Evolutionary conservation across 1,140 invertebrate species (phyloP).

Genomic region (Zaprionus ornatus): DNA sequence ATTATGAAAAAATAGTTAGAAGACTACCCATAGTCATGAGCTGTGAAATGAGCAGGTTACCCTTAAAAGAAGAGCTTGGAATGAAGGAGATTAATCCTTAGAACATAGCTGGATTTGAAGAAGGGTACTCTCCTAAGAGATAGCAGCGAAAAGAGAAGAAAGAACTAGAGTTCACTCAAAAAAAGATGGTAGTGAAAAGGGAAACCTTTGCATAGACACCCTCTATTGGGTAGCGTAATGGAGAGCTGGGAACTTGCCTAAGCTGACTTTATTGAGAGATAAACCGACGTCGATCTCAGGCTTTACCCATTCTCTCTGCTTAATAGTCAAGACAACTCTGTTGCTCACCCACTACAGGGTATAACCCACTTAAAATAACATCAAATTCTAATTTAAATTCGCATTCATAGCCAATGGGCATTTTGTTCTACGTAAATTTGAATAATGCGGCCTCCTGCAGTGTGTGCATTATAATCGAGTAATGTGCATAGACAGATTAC

Average conservation of each 20-base stretch:
- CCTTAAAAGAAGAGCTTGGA: neutral
- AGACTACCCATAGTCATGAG: neutral
- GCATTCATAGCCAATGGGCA: slow-evolving; percentile 12
- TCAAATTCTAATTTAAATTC: slow-evolving; percentile 27
- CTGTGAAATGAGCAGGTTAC: neutral
- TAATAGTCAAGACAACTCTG: neutral
- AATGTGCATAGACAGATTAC: slow-evolving; percentile 25
- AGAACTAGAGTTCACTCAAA: neutral
- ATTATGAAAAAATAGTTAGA: too few relatives aligned
- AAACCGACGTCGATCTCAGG: neutral
- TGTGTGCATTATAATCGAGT: slow-evolving; percentile 24
- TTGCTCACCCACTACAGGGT: neutral
- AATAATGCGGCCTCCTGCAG: slow-evolving; percentile 13
- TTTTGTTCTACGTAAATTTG: slow-evolving; percentile 18
- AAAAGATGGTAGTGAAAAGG: neutral
- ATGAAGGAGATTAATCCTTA: neutral
- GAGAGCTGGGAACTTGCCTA: neutral
- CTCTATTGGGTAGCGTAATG: accelerated
- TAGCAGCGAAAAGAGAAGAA: too few relatives aligned
- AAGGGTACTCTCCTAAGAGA: too few relatives aligned
- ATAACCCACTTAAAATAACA: slow-evolving; percentile 15
- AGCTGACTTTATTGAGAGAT: neutral
- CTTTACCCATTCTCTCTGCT: neutral
- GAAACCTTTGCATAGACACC: neutral
- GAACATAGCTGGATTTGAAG: too few relatives aligned